phyloP scores from a whole-genome alignment of 2,888 invertebrate species.

The Drosophila diplacantha region DNA sequence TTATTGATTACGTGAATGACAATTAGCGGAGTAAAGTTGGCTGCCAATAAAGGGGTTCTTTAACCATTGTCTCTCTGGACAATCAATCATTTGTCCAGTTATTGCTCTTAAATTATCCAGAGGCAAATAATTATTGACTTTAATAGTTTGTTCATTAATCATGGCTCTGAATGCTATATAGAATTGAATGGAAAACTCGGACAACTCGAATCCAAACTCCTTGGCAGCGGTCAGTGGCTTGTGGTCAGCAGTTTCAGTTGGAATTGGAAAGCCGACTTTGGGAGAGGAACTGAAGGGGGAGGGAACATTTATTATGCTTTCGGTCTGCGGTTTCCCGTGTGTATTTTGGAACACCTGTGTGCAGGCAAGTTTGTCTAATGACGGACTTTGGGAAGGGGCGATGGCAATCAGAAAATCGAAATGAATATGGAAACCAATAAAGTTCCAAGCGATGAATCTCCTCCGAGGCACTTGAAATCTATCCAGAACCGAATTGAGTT shows the following conservation, averaged over 20 bases:
- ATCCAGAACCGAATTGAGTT: conserved; percentile 5
- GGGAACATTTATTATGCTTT: conserved; percentile 22
- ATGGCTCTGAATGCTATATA: conserved; percentile 6
- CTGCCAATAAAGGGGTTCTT: conserved; percentile 9
- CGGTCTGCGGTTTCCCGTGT: conserved; percentile 15
- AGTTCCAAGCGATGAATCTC: conserved; percentile 22
- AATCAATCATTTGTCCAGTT: conserved; percentile 38
- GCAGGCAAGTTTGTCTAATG: conserved; percentile 5
- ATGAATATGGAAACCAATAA: conserved; percentile 19
- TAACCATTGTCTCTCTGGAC: conserved; percentile 10
- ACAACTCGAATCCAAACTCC: conserved; percentile 5
- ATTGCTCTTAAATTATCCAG: conserved; percentile 28
- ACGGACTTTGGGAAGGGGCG: background rate
- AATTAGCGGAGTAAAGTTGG: conserved; percentile 49
- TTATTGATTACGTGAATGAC: conserved; percentile 38
- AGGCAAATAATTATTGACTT: conserved; percentile 38
- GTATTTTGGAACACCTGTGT: conserved; percentile 31
- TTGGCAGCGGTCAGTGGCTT: conserved; percentile 12
- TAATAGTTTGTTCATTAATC: conserved; percentile 41
- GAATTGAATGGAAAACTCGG: conserved; percentile 7
- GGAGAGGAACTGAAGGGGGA: background rate
- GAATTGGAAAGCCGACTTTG: background rate
- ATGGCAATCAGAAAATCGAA: conserved; percentile 1
- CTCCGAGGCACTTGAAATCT: conserved; percentile 14
- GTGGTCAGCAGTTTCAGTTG: conserved; percentile 14